These are phyloP conservation scores for Epizoanthus stellaris DNA, from an alignment of 92 coral and sea anemone genomes.

Conservation along the genomic window DNA sequence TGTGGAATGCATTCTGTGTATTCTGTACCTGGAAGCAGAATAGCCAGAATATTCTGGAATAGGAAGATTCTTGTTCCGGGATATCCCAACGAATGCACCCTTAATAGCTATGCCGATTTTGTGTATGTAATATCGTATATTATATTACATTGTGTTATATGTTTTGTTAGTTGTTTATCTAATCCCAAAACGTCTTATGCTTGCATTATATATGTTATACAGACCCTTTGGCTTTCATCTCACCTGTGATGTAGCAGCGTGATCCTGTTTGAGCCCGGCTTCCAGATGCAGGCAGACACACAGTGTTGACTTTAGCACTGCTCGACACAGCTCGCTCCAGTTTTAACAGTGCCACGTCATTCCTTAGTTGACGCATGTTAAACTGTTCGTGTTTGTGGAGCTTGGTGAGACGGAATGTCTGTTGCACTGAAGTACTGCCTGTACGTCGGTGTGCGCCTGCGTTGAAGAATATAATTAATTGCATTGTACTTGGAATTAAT, in stretches of 20 bases:
- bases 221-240: neutral
- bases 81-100: no score
- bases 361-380: slow-evolving; percentile 50
- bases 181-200: no score
- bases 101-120: no score
- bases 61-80: no score
- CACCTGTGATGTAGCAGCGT: slow-evolving; percentile 65
- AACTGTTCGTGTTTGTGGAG: slow-evolving; percentile 48
- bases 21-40: no score
- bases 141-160: no score
- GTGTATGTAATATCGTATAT: no score
- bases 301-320: slow-evolving; percentile 52
- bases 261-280: slow-evolving; percentile 35
- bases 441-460: slow-evolving; percentile 57
- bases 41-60: no score
- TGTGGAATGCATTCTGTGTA: no score
- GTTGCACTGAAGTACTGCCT: slow-evolving; percentile 54
- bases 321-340: slow-evolving; percentile 26
- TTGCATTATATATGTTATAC: no score
- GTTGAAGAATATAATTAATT: neutral
- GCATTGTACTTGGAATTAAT: no score
- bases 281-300: slow-evolving; percentile 61
- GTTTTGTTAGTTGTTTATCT: no score
- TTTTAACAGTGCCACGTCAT: slow-evolving; percentile 66
- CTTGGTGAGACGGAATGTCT: slow-evolving; percentile 42